Evolutionary conservation across 2,113 vertebrate species (phyloP), one percentile per base, ranked within the genome.

Genomic region (Bambusicola thoracicus): DNA sequence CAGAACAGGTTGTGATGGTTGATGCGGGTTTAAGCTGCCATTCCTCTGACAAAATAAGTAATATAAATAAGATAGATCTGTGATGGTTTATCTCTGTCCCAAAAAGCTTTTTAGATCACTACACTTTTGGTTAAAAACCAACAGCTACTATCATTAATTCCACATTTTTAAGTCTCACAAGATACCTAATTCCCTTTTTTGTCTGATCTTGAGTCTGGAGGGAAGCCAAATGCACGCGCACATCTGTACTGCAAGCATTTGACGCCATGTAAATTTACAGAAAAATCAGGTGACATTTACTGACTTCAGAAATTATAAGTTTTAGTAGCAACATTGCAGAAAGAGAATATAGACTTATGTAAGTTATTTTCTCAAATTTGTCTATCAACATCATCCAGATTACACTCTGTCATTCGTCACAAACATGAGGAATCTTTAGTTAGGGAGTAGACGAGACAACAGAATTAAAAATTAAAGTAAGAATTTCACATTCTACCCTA

Each of bases 1-100:
- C 0, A 0, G 40, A 38, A 34, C 13, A 16, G 53, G 12, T 32
- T 68, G 17, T 32, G 3, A 14, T 0, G 0, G 30, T 11, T 1
- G 1, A 13, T 66, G 34, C 4, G 2, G 2, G 1, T 14, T 2
- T 1, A 21, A 68, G 27, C 21, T 78, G 25, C 0, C 0, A 8
- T 24, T 90, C 70, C 27, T 49, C 68, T 5, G 0, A 11, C 6
- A 4, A 18, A 55, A 27, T 27, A 51, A 51, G 27, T 14, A 24
- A 24, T 22, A 22, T 48, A 48, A 48, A 24, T 48, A 48, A 48
- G 21, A 48, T 48, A 51, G 27, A 51, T 51, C 49, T 27, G 25
- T 8, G 40, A 48, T 13, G 15, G 21, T 0, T 11, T 19, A 56
- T 69, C 13, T 53, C 75, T 67, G 55, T 10, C 20, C 19, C 4